These are phyloP conservation scores for Pantherophis guttatus DNA, from an alignment of 2,113 vertebrate species.

Conservation along the genomic window DNA sequence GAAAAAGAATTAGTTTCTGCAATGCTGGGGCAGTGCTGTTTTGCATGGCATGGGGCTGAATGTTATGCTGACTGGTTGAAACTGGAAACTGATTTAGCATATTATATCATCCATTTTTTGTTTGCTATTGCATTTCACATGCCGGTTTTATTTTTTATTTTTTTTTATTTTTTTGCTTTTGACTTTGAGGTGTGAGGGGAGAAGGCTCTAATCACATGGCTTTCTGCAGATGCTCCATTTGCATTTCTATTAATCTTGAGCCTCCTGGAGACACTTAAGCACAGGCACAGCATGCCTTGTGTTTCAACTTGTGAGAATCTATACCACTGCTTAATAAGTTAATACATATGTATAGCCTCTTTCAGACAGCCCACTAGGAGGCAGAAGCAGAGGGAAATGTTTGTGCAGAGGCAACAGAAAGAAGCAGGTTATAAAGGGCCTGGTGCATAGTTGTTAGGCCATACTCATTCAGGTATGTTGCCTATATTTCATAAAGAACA, in stretches of 20 bases:
- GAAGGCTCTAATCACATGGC: conserved; percentile 79
- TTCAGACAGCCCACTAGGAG: conserved; percentile 79
- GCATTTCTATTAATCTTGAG: conserved; percentile 83
- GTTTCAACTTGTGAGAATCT: conserved; percentile 84
- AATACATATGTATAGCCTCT: conserved; percentile 81
- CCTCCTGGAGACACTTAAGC: conserved; percentile 79
- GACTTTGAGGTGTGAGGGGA: conserved; percentile 78
- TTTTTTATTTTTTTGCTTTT: conserved; percentile 64
- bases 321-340: conserved; percentile 80
- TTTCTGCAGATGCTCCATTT: conserved; percentile 81
- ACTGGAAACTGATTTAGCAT: conserved; percentile 76
- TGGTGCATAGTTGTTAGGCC: conserved; percentile 20
- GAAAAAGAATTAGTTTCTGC: conserved; percentile 64
- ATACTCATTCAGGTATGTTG: conserved; percentile 41
- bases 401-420: conserved; percentile 60
- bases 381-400: conserved; percentile 74
- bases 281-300: conserved; percentile 78
- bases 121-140: conserved; percentile 72
- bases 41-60: conserved; percentile 49
- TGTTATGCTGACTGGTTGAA: conserved; percentile 76
- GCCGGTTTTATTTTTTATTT: conserved; percentile 61
- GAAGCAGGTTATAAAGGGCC: conserved; percentile 53
- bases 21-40: conserved; percentile 55
- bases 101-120: conserved; percentile 69
- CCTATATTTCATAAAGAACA: background rate